A percentile compares a stretch with the other conserved stretches of the same genome.
These are phyloP conservation scores for Arnoldichthys spilopterus DNA, from an alignment of 2,797 vertebrate species.

Conservation along the genomic window DNA sequence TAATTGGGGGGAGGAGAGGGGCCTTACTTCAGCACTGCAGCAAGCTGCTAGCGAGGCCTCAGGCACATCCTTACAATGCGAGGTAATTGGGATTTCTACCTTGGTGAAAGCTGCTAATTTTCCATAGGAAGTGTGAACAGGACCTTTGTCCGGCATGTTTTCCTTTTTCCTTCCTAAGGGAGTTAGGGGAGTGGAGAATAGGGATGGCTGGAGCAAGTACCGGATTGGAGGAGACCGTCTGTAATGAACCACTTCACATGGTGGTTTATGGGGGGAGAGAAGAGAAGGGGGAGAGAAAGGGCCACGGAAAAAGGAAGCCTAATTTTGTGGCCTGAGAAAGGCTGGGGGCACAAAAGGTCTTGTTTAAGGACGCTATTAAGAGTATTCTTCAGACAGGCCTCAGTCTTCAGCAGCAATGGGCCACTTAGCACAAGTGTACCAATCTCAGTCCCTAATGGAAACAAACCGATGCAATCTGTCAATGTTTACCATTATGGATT, in stretches of 20 bases:
- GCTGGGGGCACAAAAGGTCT: slow-evolving; percentile 97
- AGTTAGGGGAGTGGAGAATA: slow-evolving; percentile 93
- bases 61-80: slow-evolving; percentile 89
- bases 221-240: slow-evolving; percentile 87
- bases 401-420: slow-evolving; percentile 94
- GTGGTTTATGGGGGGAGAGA: slow-evolving; percentile 86
- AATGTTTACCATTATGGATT: slow-evolving; percentile 97
- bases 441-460: slow-evolving; percentile 98
- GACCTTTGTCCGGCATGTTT: slow-evolving; percentile 99
- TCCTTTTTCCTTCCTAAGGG: slow-evolving; percentile 96
- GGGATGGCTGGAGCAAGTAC: slow-evolving; percentile 93
- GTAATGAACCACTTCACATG: slow-evolving; percentile 99
- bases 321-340: slow-evolving; percentile 98
- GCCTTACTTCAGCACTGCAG: slow-evolving; percentile 75
- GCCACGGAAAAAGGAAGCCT: slow-evolving; percentile 83
- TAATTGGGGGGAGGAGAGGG: slow-evolving; percentile 92
- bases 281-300: slow-evolving; percentile 66
- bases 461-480: slow-evolving; percentile 93
- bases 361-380: slow-evolving; percentile 99
- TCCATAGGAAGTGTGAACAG: slow-evolving; percentile 99
- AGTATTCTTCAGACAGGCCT: slow-evolving; percentile 96
- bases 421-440: slow-evolving; percentile 99
- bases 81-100: slow-evolving; percentile 99
- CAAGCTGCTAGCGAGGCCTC: slow-evolving; percentile 57
- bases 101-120: slow-evolving; percentile 99